Base-by-base conservation (phyloP, 2,888 invertebrate genomes). In the Erebia ligea region DNA sequence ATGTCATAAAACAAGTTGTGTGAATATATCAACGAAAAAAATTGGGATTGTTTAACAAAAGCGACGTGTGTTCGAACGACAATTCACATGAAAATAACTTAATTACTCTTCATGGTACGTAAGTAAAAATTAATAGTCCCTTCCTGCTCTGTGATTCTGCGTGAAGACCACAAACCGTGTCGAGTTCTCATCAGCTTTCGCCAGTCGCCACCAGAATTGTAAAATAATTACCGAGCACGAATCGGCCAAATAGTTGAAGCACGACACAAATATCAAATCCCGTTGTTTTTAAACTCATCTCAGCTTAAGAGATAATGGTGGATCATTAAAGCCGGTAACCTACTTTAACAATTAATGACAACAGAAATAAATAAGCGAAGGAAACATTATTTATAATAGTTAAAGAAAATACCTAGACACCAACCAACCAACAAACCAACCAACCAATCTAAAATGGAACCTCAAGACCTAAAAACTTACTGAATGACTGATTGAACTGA, bases 181-280 rank as follows among this genome's bases (percentile, higher is more conserved):
- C 86, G 80, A 85, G 85, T 81, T 76, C 80, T 79, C 82, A 85
- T 82, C 81, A 79, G 80, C 80, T 84, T 84, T 84, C 84, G 85
- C 85, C 83, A 34, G 34, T 34, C 34, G 6, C 34, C 34, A 85
- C 82, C 78, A 82, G 81, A 82, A 81, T 82, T 83, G 83, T 87
- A 77, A 78, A 76, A 77, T 80, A 87, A 88, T 88, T 84, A 85
- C 80, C 83, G 80, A 76, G 77, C 85, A 85, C 84, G 84, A 90
- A 86, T 86, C 84, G 77, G 76, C 78, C 79, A 88, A 89, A 91
- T 90, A 84, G 87, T 85, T 77, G 79, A 81, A 78, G 86, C 92
- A 91, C 91, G 90, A 91, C 84, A 85, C 77, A 80, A 82, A 75
- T 81, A 81, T 84, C 78, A 82, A 77, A 75, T 77, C 78, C 88